Evolutionary conservation across 1,140 invertebrate genomes (phyloP).

Genomic region (Yoshiicerus persimilis): DNA sequence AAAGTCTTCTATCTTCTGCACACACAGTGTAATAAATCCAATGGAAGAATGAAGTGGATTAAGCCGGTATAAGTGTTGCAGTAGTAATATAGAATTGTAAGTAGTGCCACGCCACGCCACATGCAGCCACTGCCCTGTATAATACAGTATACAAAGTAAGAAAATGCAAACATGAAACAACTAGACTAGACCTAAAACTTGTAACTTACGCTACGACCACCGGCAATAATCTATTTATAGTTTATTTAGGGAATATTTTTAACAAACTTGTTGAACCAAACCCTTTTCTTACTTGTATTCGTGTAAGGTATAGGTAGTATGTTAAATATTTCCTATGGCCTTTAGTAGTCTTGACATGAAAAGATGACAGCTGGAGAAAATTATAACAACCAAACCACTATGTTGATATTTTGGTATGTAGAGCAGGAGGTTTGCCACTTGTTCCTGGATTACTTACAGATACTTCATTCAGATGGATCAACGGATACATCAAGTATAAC

Average conservation of each 20-base stretch:
- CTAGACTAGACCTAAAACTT: not conserved
- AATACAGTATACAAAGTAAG: not conserved
- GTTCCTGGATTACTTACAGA: not conserved
- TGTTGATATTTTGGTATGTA: not conserved
- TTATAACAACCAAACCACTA: not conserved
- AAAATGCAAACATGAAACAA: not conserved
- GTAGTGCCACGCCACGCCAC: not conserved
- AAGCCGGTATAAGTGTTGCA: not conserved
- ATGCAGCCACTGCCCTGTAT: not conserved
- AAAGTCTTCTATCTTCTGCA: not conserved
- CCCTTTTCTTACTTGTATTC: not conserved
- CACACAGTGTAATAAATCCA: not conserved
- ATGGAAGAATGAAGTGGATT: not conserved
- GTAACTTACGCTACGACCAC: not conserved
- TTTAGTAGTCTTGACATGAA: not conserved
- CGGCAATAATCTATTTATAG: not conserved
- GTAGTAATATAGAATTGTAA: not conserved
- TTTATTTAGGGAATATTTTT: conserved; percentile 10
- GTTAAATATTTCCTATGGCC: not conserved
- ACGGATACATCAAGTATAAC: not conserved
- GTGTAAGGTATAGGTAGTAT: not conserved
- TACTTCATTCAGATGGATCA: not conserved
- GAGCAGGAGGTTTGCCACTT: not conserved
- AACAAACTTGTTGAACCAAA: conserved; percentile 1
- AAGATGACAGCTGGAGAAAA: not conserved